Percentiles rank a stretch among this genome's conserved stretches.
Conservation (phyloP, 2,888 invertebrate species). For the Ormyrus pomaceus region DNA sequence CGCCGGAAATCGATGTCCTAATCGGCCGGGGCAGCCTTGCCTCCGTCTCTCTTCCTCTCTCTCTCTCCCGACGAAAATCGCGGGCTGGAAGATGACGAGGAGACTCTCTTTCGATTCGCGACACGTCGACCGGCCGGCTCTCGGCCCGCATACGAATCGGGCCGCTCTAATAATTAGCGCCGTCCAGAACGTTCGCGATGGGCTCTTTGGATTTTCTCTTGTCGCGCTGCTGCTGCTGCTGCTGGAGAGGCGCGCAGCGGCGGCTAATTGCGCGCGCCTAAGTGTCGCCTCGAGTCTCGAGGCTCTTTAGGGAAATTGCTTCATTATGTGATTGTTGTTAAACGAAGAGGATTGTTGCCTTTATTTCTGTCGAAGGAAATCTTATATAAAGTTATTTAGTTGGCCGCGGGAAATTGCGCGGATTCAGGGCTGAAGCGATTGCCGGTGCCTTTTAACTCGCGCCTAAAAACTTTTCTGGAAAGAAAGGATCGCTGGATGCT, state of each 20-base stretch:
- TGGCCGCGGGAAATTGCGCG: not conserved
- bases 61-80: conserved; percentile 18
- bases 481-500: not conserved
- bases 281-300: not conserved
- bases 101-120: conserved; percentile 24
- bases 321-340: not conserved
- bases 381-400: too few relatives aligned
- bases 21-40: conserved; percentile 25
- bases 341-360: not conserved
- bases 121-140: conserved; percentile 5
- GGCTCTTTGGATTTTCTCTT: not conserved
- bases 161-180: not conserved
- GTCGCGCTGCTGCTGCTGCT: too few relatives aligned
- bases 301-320: not conserved
- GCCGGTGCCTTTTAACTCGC: not conserved
- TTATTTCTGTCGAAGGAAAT: not conserved
- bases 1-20: conserved; percentile 54
- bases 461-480: not conserved
- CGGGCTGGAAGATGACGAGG: not conserved
- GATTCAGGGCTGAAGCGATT: not conserved
- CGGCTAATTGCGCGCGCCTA: not conserved
- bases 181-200: not conserved
- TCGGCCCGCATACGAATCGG: conserved; percentile 17
- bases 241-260: not conserved
- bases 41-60: not conserved